phyloP scores from a whole-genome alignment of 2,797 vertebrate species.

The Melopsittacus undulatus region DNA sequence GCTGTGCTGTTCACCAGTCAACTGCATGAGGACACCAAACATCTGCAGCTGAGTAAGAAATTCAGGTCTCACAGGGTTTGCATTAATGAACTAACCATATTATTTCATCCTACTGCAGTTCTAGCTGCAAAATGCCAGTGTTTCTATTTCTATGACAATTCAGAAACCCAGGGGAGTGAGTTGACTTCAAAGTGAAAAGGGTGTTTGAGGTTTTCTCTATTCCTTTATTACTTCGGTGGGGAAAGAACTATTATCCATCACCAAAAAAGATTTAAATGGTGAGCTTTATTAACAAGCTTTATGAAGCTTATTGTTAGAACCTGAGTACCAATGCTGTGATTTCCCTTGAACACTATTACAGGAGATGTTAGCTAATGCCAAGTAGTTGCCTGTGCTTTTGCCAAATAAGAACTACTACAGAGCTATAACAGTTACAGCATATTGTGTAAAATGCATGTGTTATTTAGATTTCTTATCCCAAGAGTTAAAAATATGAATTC shows the following conservation, averaged over 20 bases:
- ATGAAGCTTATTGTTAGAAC: constrained; percentile 27
- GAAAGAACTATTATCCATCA: background rate
- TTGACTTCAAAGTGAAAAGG: background rate
- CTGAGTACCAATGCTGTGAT: background rate
- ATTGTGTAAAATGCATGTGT: constrained; percentile 56
- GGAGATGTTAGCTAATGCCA: constrained; percentile 31
- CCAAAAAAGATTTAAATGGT: background rate
- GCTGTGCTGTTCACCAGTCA: background rate
- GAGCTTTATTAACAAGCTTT: constrained; percentile 35
- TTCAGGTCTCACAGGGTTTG: background rate
- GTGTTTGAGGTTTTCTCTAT: background rate
- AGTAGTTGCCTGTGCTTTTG: constrained; percentile 32
- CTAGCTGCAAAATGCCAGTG: background rate
- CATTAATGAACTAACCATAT: background rate
- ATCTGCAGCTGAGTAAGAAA: background rate
- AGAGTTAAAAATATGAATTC: background rate
- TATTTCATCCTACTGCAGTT: background rate
- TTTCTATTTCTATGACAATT: background rate
- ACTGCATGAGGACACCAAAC: background rate
- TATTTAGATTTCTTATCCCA: constrained; percentile 56
- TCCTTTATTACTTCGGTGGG: background rate
- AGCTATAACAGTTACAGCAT: constrained; percentile 21
- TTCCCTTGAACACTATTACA: constrained; percentile 56
- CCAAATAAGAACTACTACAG: constrained; percentile 35
- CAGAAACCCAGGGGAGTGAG: background rate